Conservation (phyloP, 2,888 invertebrate species). For the Coelogynopora nodosa region DNA sequence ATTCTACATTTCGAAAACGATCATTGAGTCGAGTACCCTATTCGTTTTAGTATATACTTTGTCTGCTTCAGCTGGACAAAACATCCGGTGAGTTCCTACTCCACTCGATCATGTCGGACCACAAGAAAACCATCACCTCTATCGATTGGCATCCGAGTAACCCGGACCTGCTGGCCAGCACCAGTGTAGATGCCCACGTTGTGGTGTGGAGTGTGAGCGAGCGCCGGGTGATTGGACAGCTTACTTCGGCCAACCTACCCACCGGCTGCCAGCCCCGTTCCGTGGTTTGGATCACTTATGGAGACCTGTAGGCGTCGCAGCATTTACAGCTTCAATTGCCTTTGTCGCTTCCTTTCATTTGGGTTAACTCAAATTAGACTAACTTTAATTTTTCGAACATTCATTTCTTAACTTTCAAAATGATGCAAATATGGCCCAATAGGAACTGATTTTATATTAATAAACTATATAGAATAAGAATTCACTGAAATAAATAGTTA, state of each 20-base stretch:
- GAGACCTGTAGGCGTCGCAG: not conserved
- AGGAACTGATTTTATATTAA: too few relatives aligned
- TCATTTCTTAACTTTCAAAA: too few relatives aligned
- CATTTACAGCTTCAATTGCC: too few relatives aligned
- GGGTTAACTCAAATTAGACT: too few relatives aligned
- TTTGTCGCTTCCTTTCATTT: too few relatives aligned
- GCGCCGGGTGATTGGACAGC: slow-evolving; percentile 54
- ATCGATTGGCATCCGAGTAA: slow-evolving; percentile 60
- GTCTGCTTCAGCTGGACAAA: slow-evolving; percentile 17
- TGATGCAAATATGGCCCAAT: too few relatives aligned
- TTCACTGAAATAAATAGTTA: too few relatives aligned
- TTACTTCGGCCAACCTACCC: slow-evolving; percentile 43
- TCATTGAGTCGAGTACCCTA: too few relatives aligned
- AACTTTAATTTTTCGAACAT: too few relatives aligned
- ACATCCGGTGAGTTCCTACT: slow-evolving; percentile 56
- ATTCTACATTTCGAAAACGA: too few relatives aligned
- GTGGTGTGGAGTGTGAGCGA: slow-evolving; percentile 60
- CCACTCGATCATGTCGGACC: slow-evolving; percentile 62
- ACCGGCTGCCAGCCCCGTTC: slow-evolving; percentile 27
- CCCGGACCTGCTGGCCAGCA: slow-evolving; percentile 58
- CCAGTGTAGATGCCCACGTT: slow-evolving; percentile 57
- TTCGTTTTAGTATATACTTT: too few relatives aligned
- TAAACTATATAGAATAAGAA: too few relatives aligned
- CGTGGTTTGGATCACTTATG: slow-evolving; percentile 11
- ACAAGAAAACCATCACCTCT: slow-evolving; percentile 61